Conservation (phyloP, 2,888 invertebrate genomes). For the Lamellibrachia satsuma region DNA sequence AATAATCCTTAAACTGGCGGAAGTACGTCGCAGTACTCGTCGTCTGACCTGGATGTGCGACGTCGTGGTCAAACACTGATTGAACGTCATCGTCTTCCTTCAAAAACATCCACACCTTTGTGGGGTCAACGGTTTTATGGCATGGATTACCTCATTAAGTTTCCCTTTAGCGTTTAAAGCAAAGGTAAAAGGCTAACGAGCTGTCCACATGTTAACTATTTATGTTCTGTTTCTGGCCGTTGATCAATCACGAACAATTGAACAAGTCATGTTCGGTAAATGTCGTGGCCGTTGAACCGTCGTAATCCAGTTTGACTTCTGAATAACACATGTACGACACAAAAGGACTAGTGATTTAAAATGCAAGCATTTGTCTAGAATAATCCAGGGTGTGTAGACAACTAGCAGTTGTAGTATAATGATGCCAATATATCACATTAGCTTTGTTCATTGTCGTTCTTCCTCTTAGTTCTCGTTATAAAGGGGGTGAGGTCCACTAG, state of each 20-base stretch:
- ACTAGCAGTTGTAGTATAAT: neutral
- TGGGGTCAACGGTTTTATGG: too few relatives aligned
- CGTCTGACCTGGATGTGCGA: neutral
- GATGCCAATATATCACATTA: neutral
- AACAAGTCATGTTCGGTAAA: too few relatives aligned
- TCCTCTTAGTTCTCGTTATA: too few relatives aligned
- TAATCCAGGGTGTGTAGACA: neutral
- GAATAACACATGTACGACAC: neutral
- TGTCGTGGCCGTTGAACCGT: neutral
- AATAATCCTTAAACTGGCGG: neutral
- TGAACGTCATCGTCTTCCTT: neutral
- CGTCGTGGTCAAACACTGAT: neutral
- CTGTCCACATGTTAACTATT: too few relatives aligned
- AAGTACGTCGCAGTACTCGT: neutral
- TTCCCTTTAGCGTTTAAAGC: too few relatives aligned
- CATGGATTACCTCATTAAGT: too few relatives aligned
- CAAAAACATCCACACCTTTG: neutral
- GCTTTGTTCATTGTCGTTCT: neutral
- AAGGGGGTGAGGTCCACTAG: too few relatives aligned
- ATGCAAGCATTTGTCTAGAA: neutral
- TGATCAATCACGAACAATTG: too few relatives aligned
- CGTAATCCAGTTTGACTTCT: neutral
- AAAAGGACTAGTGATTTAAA: neutral
- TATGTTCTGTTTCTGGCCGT: too few relatives aligned
- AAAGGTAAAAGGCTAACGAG: too few relatives aligned